Evolutionary conservation across 2,797 vertebrate species (phyloP).

Genomic region (Molossus molossus): DNA sequence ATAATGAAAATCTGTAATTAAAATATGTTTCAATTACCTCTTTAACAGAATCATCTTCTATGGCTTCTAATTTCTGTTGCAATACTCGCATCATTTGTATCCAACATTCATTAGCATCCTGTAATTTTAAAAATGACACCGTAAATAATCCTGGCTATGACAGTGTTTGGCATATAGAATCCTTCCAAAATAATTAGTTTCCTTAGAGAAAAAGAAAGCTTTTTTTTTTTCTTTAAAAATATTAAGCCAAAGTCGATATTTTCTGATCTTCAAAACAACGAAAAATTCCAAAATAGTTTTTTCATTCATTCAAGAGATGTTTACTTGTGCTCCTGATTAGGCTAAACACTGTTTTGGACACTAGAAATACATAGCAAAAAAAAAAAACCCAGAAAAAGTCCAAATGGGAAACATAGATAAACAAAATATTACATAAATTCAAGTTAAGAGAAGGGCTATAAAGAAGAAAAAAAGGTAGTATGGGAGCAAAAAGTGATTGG

Average conservation of each 20-base stretch:
- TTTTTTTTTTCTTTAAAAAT: slow-evolving; percentile 67
- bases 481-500: not conserved
- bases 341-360: slow-evolving; percentile 9
- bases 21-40: slow-evolving; percentile 91
- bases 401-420: not conserved
- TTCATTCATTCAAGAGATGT: slow-evolving; percentile 36
- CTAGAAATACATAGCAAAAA: not conserved
- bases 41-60: slow-evolving; percentile 94
- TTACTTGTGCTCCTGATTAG: not conserved
- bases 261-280: slow-evolving; percentile 61
- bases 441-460: not conserved
- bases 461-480: not conserved
- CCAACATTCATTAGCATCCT: slow-evolving; percentile 99
- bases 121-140: slow-evolving; percentile 69
- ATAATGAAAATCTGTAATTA: slow-evolving; percentile 5
- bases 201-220: slow-evolving; percentile 39
- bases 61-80: slow-evolving; percentile 97
- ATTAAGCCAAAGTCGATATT: slow-evolving; percentile 37
- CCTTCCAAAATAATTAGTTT: slow-evolving; percentile 54
- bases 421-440: not conserved
- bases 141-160: not conserved
- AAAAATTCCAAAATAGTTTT: slow-evolving; percentile 51
- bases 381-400: not conserved
- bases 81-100: slow-evolving; percentile 98
- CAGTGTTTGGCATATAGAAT: not conserved